Evolutionary conservation across 1,140 invertebrate genomes (phyloP).

Genomic region (Zophobas atratus): DNA sequence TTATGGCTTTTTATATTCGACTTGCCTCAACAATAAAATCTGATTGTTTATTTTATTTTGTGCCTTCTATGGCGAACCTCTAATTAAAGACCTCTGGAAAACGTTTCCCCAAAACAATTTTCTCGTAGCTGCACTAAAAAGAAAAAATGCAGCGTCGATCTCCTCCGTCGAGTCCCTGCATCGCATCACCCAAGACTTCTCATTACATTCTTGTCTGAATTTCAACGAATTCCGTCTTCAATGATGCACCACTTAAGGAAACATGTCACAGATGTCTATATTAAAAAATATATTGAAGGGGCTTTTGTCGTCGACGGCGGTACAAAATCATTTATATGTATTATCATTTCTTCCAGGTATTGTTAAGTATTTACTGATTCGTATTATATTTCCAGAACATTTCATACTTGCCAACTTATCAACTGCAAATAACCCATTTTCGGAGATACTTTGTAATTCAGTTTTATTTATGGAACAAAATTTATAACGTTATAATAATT

Average conservation of each 20-base stretch:
- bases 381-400: too few species aligned
- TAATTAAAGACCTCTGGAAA: conserved; percentile 32
- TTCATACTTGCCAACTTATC: too few species aligned
- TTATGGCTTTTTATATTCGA: conserved; percentile 39
- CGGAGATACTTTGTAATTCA: too few species aligned
- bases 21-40: conserved; percentile 27
- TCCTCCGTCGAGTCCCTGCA: conserved; percentile 17
- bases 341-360: too few species aligned
- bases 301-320: too few species aligned
- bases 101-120: conserved; percentile 27
- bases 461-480: too few species aligned
- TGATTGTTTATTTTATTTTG: conserved; percentile 36
- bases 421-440: too few species aligned
- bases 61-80: conserved; percentile 15
- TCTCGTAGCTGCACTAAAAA: conserved; percentile 16
- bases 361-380: too few species aligned
- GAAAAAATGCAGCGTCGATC: conserved; percentile 17
- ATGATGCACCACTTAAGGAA: not conserved
- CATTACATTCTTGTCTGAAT: conserved; percentile 27
- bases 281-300: too few species aligned
- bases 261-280: not conserved
- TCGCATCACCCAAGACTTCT: conserved; percentile 22
- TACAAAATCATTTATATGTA: too few species aligned
- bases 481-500: too few species aligned
- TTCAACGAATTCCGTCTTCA: not conserved